A percentile compares a stretch with the other conserved stretches of the same genome.
phyloP scores from a whole-genome alignment of 2,797 vertebrate species.

The Myripristis murdjan region DNA sequence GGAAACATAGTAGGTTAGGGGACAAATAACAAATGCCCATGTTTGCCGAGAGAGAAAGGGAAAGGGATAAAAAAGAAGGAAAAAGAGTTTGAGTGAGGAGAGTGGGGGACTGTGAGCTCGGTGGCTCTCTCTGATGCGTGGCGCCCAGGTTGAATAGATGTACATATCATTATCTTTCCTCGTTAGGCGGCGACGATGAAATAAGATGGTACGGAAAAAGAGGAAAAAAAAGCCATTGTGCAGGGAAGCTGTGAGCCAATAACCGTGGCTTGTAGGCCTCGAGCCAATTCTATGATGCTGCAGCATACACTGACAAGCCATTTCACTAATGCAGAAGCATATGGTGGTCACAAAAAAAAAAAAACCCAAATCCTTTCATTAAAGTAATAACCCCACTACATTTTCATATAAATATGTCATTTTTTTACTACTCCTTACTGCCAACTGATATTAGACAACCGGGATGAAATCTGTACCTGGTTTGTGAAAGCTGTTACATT shows the following conservation, averaged over 20 bases:
- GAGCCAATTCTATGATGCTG: constrained; percentile 34
- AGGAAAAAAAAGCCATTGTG: constrained; percentile 54
- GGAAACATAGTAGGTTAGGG: constrained; percentile 63
- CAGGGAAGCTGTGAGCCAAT: constrained; percentile 35
- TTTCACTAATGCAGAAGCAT: constrained; percentile 5
- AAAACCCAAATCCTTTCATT: too few species aligned
- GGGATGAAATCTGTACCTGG: too few species aligned
- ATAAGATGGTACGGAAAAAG: constrained; percentile 44
- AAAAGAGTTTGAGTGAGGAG: constrained; percentile 20
- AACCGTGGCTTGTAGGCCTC: constrained; percentile 16
- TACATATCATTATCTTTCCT: constrained; percentile 55
- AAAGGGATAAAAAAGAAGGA: constrained; percentile 27
- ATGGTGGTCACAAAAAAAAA: too few species aligned
- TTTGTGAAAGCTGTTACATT: too few species aligned
- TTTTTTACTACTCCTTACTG: too few species aligned
- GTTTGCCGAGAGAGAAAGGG: constrained; percentile 35
- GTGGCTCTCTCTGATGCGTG: constrained; percentile 42
- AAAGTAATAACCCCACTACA: too few species aligned
- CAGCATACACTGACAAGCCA: constrained; percentile 1
- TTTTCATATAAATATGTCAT: too few species aligned
- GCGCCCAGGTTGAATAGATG: constrained; percentile 58
- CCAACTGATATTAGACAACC: too few species aligned
- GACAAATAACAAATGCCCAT: constrained; percentile 64
- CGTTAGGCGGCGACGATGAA: constrained; percentile 43
- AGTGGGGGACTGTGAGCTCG: constrained; percentile 24